These are phyloP conservation scores for Nycteola revayana DNA, from an alignment of 2,888 invertebrate genomes.

Conservation along the genomic window DNA sequence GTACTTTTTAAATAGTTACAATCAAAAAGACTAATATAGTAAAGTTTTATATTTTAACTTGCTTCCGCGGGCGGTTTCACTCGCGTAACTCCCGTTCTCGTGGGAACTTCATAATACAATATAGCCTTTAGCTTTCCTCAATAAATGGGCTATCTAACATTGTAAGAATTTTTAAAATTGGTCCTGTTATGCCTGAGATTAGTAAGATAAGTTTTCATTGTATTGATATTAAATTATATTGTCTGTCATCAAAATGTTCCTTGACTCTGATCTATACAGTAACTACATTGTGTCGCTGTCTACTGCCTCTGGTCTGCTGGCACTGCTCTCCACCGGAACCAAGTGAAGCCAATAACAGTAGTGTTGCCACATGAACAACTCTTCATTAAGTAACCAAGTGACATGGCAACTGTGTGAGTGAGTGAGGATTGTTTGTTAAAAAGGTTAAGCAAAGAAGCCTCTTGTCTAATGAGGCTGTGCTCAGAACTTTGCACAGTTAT, in stretches of 20 bases:
- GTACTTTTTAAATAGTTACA: no score
- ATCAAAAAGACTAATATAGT: no score
- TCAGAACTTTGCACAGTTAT: constrained; percentile 30
- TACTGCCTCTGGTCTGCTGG: constrained; percentile 93
- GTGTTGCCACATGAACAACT: constrained; percentile 28
- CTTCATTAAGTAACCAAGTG: constrained; percentile 24
- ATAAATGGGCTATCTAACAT: no score
- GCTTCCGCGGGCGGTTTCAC: no score
- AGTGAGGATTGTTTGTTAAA: constrained; percentile 30
- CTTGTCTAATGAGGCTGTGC: constrained; percentile 22
- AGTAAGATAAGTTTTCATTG: no score
- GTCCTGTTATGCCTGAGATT: no score
- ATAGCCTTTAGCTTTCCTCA: no score
- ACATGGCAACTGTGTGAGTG: constrained; percentile 32
- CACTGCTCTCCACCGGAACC: constrained; percentile 96
- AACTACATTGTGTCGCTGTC: constrained; percentile 97
- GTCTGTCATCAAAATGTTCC: constrained; percentile 11
- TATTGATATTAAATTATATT: background rate
- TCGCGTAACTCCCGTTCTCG: no score
- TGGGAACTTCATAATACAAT: no score
- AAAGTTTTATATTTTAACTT: no score
- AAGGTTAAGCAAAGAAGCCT: constrained; percentile 22
- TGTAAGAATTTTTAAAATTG: no score
- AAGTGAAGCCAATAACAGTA: constrained; percentile 73
- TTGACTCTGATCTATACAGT: constrained; percentile 54